These are phyloP conservation scores for Cosmopolites sordidus DNA, from an alignment of 2,888 invertebrate species.

Conservation along the genomic window DNA sequence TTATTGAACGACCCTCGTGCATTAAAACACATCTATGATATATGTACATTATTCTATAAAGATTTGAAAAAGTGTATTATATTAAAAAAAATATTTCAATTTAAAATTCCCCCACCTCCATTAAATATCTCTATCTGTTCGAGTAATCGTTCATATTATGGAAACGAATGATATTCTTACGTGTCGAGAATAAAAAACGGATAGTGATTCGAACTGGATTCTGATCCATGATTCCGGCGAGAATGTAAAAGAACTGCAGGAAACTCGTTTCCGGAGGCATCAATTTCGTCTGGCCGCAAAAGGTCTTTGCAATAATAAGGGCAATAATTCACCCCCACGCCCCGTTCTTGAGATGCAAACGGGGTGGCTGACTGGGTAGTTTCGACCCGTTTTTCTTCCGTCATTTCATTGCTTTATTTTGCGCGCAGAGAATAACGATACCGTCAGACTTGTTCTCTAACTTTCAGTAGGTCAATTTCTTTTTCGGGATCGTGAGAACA, in stretches of 20 bases:
- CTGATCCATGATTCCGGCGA: not conserved
- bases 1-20: no score
- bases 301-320: constrained; percentile 46
- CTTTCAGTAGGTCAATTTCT: no score
- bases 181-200: not conserved
- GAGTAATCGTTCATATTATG: not conserved
- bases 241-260: constrained; percentile 30
- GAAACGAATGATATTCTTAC: not conserved
- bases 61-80: no score
- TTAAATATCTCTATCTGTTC: not conserved
- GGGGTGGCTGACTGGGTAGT: constrained; percentile 19
- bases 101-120: not conserved
- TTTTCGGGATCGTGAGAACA: no score
- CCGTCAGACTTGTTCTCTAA: no score
- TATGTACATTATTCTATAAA: no score
- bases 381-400: constrained; percentile 13
- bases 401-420: constrained; percentile 9
- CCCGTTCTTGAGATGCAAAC: constrained; percentile 32
- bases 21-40: no score
- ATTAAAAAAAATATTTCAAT: no score
- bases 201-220: not conserved
- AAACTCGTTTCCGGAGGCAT: constrained; percentile 46
- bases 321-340: constrained; percentile 43
- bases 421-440: not conserved
- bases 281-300: constrained; percentile 46